These are phyloP conservation scores for Bryconaethiops microstoma DNA, from an alignment of 2,797 vertebrate genomes.

Conservation along the genomic window DNA sequence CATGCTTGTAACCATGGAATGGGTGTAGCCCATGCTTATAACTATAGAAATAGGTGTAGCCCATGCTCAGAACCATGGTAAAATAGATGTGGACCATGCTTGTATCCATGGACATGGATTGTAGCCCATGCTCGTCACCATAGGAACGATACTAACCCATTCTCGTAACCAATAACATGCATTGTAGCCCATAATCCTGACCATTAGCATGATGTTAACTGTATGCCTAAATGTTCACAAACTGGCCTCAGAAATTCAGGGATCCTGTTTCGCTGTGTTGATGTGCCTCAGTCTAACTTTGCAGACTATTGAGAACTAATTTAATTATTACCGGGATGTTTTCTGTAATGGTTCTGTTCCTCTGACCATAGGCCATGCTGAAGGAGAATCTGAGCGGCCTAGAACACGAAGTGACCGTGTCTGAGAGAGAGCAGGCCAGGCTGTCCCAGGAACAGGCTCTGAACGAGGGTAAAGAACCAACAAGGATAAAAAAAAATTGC, in stretches of 20 bases:
- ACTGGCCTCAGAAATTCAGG: no score
- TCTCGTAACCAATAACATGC: no score
- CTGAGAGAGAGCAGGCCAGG: not conserved
- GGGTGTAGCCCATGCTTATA: not conserved
- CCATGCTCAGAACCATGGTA: no score
- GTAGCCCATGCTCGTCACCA: not conserved
- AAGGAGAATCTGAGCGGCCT: slow-evolving; percentile 42
- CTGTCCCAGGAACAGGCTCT: slow-evolving; percentile 21
- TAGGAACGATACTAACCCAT: no score
- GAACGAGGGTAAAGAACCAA: slow-evolving; percentile 34
- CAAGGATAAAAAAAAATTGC: not conserved
- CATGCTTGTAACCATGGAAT: not conserved
- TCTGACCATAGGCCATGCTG: slow-evolving; percentile 34
- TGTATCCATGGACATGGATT: not conserved
- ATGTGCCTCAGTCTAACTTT: no score
- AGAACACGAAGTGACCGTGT: not conserved
- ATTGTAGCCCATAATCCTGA: no score
- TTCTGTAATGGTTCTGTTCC: not conserved
- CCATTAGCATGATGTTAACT: no score
- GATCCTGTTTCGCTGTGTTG: no score
- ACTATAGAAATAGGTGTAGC: no score
- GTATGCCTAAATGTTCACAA: no score
- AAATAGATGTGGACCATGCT: not conserved
- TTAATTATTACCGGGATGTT: not conserved
- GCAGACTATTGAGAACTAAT: no score